Base-by-base conservation (phyloP, 2,888 invertebrate species). In the Sisyra nigra region DNA sequence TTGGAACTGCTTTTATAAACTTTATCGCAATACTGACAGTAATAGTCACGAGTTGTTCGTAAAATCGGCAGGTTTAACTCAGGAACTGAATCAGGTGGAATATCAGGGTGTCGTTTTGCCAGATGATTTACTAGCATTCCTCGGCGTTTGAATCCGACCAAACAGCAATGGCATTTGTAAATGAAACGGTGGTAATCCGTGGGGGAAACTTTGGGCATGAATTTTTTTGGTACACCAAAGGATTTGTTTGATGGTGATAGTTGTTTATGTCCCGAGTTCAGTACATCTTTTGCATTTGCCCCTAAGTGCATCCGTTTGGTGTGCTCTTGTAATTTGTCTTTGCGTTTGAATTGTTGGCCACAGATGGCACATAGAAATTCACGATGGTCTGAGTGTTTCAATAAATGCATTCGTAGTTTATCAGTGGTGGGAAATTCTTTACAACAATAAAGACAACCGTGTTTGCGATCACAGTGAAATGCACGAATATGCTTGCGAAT, bases 121-220 rank as follows among this genome's bases (percentile, higher is more conserved):
- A 88, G 62, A 60, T 91, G 89, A 61, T 89, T 91, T 0, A 84
- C 83, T 35, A 83, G 61, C 80, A 83, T 82, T 15, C 88, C 89
- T 48, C 88, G 73, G 43, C 88, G 68, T 66, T 89, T 80, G 56
- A 86, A 82, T 47, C 82, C 81, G 19, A 82, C 64, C 54, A 78
- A 61, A 59, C 86, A 86, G 40, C 71, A 67, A 51, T 80, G 76
- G 56, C 86, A 86, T 57, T 82, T 84, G 60, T 79, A 84, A 46
- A 80, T 71, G 56, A 78, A 83, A 40, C 76, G 67, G 54, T 78
- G 74, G 55, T 78, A 81, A 60, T 81, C 80, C 9, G 71, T 73
- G 1, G 76, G 74, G 46, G 58, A 57, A 8, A 57, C 57, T 59
- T 74, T 76, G 24, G 74, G 73, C 45, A 67, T 61, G 50, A 71